Evolutionary conservation across 1,140 invertebrate species (phyloP).

Genomic region (Apis mellifera): Amel_HAv3.1 CM009931.2:23286501-23287000

Average conservation of each 20-base stretch:
- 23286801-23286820: slow-evolving; percentile 26
- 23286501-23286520: not conserved
- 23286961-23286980: not conserved
- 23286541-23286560: too few relatives aligned
- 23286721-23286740: not conserved
- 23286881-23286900: too few relatives aligned
- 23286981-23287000: not conserved
- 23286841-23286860: not conserved
- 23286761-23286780: not conserved
- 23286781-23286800: slow-evolving; percentile 15
- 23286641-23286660: not conserved
- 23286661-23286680: not conserved
- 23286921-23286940: not conserved
- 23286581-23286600: too few relatives aligned
- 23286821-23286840: not conserved
- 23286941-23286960: not conserved
- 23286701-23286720: not conserved
- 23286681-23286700: not conserved
- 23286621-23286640: too few relatives aligned
- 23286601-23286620: too few relatives aligned
- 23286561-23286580: too few relatives aligned
- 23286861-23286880: not conserved
- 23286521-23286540: too few relatives aligned
- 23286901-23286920: not conserved
- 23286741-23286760: not conserved